phyloP scores from a whole-genome alignment of 2,888 invertebrate species.

The Oscheius onirici region DNA sequence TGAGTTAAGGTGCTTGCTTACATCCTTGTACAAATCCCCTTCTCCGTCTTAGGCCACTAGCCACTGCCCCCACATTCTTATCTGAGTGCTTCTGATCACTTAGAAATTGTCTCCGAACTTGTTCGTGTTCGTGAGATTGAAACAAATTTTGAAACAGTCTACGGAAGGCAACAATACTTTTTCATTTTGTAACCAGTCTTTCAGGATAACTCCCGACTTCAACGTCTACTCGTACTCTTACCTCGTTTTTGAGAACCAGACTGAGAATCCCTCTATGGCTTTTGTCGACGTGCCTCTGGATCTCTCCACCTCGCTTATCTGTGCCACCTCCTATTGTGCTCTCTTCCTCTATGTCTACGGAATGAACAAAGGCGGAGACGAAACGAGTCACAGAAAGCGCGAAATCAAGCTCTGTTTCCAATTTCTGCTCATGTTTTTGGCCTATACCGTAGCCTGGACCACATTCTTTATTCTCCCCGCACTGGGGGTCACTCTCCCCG shows the following conservation, averaged over 20 bases:
- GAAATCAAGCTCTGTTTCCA: conserved; percentile 30
- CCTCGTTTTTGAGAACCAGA: conserved; percentile 16
- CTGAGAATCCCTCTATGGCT: conserved; percentile 20
- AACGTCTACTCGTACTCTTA: conserved; percentile 19
- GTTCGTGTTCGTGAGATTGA: too few species aligned
- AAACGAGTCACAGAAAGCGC: neutral
- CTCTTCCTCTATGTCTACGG: conserved; percentile 19
- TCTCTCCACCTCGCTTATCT: conserved; percentile 13
- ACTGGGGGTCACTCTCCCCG: neutral
- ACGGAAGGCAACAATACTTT: too few species aligned
- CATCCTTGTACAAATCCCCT: too few species aligned
- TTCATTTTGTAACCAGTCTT: too few species aligned
- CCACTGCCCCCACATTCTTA: too few species aligned
- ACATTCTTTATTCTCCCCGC: conserved; percentile 6
- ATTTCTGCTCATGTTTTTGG: conserved; percentile 24
- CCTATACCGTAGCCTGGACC: conserved; percentile 25
- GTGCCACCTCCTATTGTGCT: conserved; percentile 11
- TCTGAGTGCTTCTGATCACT: too few species aligned
- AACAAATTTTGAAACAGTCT: too few species aligned
- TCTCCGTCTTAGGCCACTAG: too few species aligned
- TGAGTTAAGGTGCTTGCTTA: too few species aligned
- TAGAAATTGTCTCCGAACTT: too few species aligned
- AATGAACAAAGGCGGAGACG: neutral
- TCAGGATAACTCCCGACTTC: conserved; percentile 27
- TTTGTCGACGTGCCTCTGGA: conserved; percentile 25